Percentiles rank a stretch among this genome's conserved stretches.
phyloP scores from a whole-genome alignment of 2,888 invertebrate genomes.

The Andrena minutula region DNA sequence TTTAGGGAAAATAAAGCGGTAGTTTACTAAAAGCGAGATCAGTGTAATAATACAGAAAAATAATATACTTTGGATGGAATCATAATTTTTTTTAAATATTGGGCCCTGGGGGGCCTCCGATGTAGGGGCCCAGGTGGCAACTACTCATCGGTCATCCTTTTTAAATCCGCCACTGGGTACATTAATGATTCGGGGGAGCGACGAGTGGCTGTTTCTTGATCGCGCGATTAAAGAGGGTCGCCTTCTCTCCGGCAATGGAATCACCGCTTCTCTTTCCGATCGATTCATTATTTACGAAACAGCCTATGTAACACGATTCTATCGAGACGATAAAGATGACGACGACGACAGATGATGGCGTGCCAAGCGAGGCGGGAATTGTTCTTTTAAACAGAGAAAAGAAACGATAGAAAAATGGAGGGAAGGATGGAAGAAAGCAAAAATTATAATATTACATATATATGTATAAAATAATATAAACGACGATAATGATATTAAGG shows the following conservation, averaged over 20 bases:
- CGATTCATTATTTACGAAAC: conserved; percentile 53
- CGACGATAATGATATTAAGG: conserved; percentile 78
- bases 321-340: conserved; percentile 52
- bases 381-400: conserved; percentile 64
- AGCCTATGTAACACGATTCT: conserved; percentile 52
- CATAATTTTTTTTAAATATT: no score
- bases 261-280: conserved; percentile 27
- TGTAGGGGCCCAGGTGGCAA: no score
- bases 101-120: no score
- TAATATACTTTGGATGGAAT: no score
- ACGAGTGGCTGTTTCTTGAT: background rate
- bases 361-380: conserved; percentile 75
- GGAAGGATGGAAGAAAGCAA: conserved; percentile 49
- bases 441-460: conserved; percentile 66
- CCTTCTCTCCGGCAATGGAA: conserved; percentile 3
- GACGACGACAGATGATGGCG: conserved; percentile 60
- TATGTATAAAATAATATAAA: conserved; percentile 77
- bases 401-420: conserved; percentile 14
- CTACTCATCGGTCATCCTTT: no score
- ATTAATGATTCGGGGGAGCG: background rate
- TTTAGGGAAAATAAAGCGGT: no score
- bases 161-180: no score
- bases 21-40: no score
- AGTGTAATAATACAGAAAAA: no score
- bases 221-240: background rate